Evolutionary conservation across 2,888 invertebrate genomes (phyloP), one percentile per base, ranked within the genome.

Genomic region (Agrotis puta): DNA sequence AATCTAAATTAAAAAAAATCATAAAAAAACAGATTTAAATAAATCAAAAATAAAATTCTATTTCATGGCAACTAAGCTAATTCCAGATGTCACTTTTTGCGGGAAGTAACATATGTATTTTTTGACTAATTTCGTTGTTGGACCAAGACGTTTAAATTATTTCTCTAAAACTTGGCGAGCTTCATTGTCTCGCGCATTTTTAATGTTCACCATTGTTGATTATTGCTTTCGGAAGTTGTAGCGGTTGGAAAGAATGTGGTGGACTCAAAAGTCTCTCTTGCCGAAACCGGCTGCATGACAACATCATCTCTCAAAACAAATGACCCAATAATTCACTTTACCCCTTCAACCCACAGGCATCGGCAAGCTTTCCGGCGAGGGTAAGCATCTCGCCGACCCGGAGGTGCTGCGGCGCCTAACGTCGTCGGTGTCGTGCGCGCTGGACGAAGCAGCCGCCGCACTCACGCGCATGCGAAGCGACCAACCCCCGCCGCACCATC

Each of bases 401-500:
- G 98, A 98, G 94, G 98, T 98, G 88, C 97, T 99, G 86, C 97
- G 98, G 87, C 97, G 98, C 88, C 97, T 98, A 90, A 98, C 98
- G 86, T 98, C 98, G 66, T 98, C 98, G 88, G 98, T 98, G 84
- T 98, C 99, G 88, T 98, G 99, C 96, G 99, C 99, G 83, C 97
- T 99, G 90, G 99, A 99, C 97, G 99, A 99, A 96, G 99, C 99
- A 73, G 99, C 99, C 81, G 99, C 99, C 87, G 99, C 99, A 70
- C 97, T 99, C 84, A 99, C 99, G 86, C 98, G 99, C 92, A 99
- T 99, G 99, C 98, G 99, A 89, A 98, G 98, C 93, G 99, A 99
- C 94, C 98, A 98, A 92, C 97, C 97, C 78, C 97, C 97, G 78
- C 97, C 97, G 85, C 93, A 94, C 88, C 94, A 93, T 79, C 90